A percentile compares a stretch with the other conserved stretches of the same genome.
Evolutionary conservation across 2,113 vertebrate genomes (phyloP).

Genomic region (Anseranas semipalmata): DNA sequence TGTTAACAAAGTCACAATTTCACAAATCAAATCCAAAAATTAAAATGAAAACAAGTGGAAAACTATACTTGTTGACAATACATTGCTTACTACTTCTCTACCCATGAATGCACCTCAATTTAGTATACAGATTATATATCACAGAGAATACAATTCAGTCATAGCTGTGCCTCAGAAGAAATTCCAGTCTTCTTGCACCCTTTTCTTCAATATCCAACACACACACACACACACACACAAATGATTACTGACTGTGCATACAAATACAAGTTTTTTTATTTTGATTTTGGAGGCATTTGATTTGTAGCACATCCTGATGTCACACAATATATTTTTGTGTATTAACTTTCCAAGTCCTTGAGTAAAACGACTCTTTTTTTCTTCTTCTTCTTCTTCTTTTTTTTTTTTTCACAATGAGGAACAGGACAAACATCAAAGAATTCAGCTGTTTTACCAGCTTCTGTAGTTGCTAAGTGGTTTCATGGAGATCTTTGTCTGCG

Average conservation of each 20-base stretch:
- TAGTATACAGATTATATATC: not conserved
- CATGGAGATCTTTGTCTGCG: not conserved
- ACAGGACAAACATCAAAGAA: not conserved
- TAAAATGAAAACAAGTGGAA: not conserved
- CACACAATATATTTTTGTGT: not conserved
- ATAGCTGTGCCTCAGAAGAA: not conserved
- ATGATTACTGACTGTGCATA: not conserved
- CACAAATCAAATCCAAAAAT: not conserved
- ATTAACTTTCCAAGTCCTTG: not conserved
- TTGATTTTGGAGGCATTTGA: not conserved
- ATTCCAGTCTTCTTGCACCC: not conserved
- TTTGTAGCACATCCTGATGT: not conserved
- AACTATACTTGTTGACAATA: fast-evolving
- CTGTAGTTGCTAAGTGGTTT: not conserved
- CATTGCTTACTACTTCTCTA: not conserved
- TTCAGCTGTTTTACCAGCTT: not conserved
- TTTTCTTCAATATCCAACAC: not conserved
- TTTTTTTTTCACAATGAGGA: not conserved
- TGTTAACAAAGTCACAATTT: not conserved
- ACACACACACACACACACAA: too few relatives aligned
- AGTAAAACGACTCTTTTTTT: not conserved
- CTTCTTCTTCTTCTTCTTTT: too few relatives aligned
- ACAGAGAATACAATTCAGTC: not conserved
- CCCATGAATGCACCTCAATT: not conserved
- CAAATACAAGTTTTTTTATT: not conserved